phyloP scores from a whole-genome alignment of 2,888 invertebrate genomes.

The Creontiades dilutus region DNA sequence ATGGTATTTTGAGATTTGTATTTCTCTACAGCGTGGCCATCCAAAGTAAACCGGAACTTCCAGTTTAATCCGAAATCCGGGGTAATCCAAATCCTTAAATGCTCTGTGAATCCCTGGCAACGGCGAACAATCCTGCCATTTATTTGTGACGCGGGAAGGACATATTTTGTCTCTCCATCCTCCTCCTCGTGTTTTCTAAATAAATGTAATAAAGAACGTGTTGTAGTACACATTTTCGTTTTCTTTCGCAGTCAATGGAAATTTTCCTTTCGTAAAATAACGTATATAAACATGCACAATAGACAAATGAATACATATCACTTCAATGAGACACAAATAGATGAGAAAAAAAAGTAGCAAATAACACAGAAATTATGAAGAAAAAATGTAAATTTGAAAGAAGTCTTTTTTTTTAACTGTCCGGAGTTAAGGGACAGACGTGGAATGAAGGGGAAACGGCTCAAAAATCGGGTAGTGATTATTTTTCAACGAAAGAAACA shows the following conservation, averaged over 20 bases:
- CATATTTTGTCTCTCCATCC: not conserved
- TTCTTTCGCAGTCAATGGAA: not conserved
- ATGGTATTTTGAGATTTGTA: not conserved
- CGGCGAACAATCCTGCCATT: not conserved
- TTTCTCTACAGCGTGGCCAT: constrained; percentile 1
- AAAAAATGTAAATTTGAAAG: no score
- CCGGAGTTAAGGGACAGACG: no score
- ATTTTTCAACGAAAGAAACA: no score
- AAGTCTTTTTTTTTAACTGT: no score
- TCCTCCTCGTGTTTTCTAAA: constrained; percentile 7
- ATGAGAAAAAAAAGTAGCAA: not conserved
- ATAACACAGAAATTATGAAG: no score
- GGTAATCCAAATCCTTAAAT: constrained; percentile 12
- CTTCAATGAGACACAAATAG: not conserved
- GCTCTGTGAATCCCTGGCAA: not conserved
- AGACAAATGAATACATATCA: not conserved
- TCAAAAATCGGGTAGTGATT: no score
- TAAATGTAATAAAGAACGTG: constrained; percentile 12
- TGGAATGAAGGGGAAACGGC: no score
- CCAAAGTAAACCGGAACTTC: constrained; percentile 59
- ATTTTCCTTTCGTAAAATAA: not conserved
- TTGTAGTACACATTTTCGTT: constrained; percentile 28
- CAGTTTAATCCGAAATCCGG: constrained; percentile 28
- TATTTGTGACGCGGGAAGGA: not conserved
- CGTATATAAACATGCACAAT: constrained; percentile 3